These are phyloP conservation scores for Periphyllus acericola DNA, from an alignment of 2,888 invertebrate genomes.

Conservation along the genomic window DNA sequence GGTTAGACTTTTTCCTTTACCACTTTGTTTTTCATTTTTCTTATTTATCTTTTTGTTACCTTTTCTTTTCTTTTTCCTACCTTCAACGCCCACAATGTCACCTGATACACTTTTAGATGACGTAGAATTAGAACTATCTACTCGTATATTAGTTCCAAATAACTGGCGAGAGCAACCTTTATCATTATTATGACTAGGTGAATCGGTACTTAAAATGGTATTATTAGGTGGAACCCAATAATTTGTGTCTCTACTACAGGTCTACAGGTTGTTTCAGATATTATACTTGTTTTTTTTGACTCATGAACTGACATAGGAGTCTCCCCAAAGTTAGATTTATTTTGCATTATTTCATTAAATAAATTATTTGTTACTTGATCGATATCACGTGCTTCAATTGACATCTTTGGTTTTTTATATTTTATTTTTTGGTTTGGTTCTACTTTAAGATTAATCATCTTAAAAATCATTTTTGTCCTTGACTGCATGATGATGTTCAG, in stretches of 20 bases:
- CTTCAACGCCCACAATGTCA: too few relatives aligned
- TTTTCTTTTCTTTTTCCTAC: too few relatives aligned
- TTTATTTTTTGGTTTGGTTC: not conserved
- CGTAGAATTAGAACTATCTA: too few relatives aligned
- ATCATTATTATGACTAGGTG: too few relatives aligned
- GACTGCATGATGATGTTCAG: slow-evolving; percentile 5
- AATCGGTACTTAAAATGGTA: too few relatives aligned
- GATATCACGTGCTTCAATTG: slow-evolving; percentile 8
- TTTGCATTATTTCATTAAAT: slow-evolving; percentile 19
- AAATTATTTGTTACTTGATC: slow-evolving; percentile 9
- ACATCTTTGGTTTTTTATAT: slow-evolving; percentile 14
- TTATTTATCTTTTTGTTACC: slow-evolving; percentile 27
- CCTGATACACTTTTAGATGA: too few relatives aligned
- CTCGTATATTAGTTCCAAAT: too few relatives aligned
- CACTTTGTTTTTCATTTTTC: slow-evolving; percentile 15
- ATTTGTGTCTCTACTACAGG: too few relatives aligned
- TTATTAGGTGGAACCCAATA: too few relatives aligned
- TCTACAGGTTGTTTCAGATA: not conserved
- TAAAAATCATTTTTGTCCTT: not conserved
- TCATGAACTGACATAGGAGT: slow-evolving; percentile 11
- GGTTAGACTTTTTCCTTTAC: slow-evolving; percentile 30
- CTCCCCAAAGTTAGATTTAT: slow-evolving; percentile 4
- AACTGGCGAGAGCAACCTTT: too few relatives aligned
- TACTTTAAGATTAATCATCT: not conserved
- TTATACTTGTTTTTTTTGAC: slow-evolving; percentile 9